phyloP scores from a whole-genome alignment of 53 echinoderm and acorn worm species.

The Astropecten irregularis region DNA sequence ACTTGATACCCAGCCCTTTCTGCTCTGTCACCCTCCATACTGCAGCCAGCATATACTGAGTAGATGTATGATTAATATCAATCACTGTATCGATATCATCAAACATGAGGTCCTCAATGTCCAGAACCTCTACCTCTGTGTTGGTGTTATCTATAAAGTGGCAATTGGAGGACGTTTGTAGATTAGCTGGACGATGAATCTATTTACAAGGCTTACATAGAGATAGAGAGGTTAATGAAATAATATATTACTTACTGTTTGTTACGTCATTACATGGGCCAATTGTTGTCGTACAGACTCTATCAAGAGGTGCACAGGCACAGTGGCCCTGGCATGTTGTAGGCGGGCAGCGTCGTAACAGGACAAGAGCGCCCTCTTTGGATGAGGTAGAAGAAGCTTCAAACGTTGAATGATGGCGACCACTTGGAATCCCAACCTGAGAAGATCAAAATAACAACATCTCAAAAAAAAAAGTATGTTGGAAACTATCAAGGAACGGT shows the following conservation, averaged over 20 bases:
- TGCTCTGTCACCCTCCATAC: conserved; percentile 6
- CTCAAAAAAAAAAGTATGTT: background rate
- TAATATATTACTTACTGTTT: background rate
- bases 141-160: conserved; percentile 20
- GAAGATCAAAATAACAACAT: background rate
- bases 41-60: conserved; percentile 32
- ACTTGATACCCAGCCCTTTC: conserved; percentile 15
- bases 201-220: too few relatives aligned
- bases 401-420: conserved; percentile 44
- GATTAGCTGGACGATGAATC: background rate
- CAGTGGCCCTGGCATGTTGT: conserved; percentile 44
- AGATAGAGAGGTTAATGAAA: too few relatives aligned
- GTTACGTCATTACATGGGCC: background rate
- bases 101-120: background rate
- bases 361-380: conserved; percentile 26
- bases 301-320: conserved; percentile 20
- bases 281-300: background rate
- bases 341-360: conserved; percentile 28
- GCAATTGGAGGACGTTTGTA: background rate
- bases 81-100: background rate
- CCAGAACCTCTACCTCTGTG: conserved; percentile 18
- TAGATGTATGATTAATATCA: conserved; percentile 21
- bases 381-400: conserved; percentile 4
- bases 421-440: conserved; percentile 37
- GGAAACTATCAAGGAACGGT: too few relatives aligned